Evolutionary conservation across 2,888 invertebrate species (phyloP).

Genomic region (Limnephilus rhombicus): DNA sequence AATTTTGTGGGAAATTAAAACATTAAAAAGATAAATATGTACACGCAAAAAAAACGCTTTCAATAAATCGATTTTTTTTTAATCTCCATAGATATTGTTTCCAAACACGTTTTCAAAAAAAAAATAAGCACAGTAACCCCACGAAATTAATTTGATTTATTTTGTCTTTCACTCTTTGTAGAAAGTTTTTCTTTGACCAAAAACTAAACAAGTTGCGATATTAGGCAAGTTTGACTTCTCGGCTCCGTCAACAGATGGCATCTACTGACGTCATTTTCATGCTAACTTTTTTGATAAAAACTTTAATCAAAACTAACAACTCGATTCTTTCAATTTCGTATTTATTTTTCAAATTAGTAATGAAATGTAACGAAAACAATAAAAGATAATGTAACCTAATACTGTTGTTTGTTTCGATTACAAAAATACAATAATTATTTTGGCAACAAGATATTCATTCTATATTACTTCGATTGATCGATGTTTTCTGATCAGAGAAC

Average conservation of each 20-base stretch:
- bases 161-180: not conserved
- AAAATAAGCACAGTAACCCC: not conserved
- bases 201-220: constrained; percentile 20
- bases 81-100: not conserved
- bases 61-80: not conserved
- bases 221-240: constrained; percentile 21
- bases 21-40: too few species aligned
- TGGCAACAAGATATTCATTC: too few species aligned
- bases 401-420: too few species aligned
- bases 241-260: constrained; percentile 25
- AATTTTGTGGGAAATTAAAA: too few species aligned
- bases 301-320: not conserved
- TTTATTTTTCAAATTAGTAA: not conserved
- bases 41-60: too few species aligned
- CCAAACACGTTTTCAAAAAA: not conserved
- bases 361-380: too few species aligned
- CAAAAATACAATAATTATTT: too few species aligned
- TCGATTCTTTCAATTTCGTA: not conserved
- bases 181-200: not conserved
- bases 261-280: constrained; percentile 1
- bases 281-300: not conserved
- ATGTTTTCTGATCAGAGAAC: too few species aligned
- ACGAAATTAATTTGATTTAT: not conserved
- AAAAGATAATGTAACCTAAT: too few species aligned
- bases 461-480: too few species aligned